Percentiles rank a stretch among this genome's conserved stretches.
Evolutionary conservation across 2,113 vertebrate genomes (phyloP).

Genomic region (Melospiza georgiana): DNA sequence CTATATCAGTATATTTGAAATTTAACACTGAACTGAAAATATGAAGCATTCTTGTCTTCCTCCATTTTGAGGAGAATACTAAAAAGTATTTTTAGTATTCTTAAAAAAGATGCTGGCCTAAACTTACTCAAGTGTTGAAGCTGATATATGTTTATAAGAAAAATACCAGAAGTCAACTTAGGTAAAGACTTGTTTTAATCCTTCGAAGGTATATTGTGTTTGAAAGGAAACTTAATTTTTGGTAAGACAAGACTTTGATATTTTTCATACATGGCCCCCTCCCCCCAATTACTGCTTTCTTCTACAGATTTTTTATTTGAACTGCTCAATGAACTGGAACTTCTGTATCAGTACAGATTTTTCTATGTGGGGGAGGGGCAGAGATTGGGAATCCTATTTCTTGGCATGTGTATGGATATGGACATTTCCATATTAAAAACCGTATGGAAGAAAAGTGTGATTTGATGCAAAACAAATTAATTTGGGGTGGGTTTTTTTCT

Average conservation of each 20-base stretch:
- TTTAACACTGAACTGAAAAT: neutral
- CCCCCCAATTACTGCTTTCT: neutral
- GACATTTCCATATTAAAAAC: neutral
- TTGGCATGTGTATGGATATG: neutral
- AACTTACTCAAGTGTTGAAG: neutral
- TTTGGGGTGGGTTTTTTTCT: neutral
- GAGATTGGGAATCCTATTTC: neutral
- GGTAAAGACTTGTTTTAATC: neutral
- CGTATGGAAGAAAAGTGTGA: neutral
- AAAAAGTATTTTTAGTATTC: neutral
- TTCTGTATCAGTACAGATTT: neutral
- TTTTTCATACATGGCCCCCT: rapidly evolving
- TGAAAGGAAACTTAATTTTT: neutral
- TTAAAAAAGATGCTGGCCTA: neutral
- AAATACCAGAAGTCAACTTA: neutral
- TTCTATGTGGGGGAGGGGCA: rapidly evolving
- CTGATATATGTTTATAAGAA: neutral
- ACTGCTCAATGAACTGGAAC: neutral
- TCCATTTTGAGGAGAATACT: neutral
- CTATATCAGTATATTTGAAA: neutral
- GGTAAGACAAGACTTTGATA: neutral
- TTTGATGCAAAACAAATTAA: neutral
- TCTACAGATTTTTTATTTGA: neutral
- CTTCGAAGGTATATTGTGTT: neutral
- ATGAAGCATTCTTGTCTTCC: neutral